Conservation (phyloP, 2,113 vertebrate genomes). For the Coptodon bakossiorum region DNA sequence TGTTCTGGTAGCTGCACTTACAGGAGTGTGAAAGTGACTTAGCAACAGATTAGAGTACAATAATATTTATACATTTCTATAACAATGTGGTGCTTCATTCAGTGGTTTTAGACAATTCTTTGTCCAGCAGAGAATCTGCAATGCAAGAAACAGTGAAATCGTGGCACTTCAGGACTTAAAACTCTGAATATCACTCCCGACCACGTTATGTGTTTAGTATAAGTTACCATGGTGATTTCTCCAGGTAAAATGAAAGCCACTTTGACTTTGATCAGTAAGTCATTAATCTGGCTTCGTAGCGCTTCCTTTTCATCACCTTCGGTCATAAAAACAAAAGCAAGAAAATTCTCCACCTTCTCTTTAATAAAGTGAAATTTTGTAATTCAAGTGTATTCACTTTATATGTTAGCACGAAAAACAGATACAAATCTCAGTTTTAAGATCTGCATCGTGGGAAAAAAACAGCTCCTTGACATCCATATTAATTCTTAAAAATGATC, state of each 20-base stretch:
- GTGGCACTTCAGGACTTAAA: neutral
- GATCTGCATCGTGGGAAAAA: neutral
- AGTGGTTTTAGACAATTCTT: neutral
- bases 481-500: neutral
- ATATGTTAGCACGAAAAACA: neutral
- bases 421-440: neutral
- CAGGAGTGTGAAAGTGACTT: neutral
- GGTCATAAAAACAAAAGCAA: neutral
- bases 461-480: neutral
- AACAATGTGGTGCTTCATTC: neutral
- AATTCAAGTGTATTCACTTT: neutral
- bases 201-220: neutral
- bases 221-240: neutral
- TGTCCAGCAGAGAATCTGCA: neutral
- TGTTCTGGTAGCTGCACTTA: neutral
- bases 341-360: neutral
- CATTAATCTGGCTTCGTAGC: neutral
- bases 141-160: neutral
- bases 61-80: neutral
- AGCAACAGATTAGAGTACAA: neutral
- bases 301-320: neutral
- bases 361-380: neutral
- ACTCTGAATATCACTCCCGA: neutral
- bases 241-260: neutral
- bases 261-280: neutral